phyloP scores from a whole-genome alignment of 2,888 invertebrate species.

The Anagyrus pseudococci region DNA sequence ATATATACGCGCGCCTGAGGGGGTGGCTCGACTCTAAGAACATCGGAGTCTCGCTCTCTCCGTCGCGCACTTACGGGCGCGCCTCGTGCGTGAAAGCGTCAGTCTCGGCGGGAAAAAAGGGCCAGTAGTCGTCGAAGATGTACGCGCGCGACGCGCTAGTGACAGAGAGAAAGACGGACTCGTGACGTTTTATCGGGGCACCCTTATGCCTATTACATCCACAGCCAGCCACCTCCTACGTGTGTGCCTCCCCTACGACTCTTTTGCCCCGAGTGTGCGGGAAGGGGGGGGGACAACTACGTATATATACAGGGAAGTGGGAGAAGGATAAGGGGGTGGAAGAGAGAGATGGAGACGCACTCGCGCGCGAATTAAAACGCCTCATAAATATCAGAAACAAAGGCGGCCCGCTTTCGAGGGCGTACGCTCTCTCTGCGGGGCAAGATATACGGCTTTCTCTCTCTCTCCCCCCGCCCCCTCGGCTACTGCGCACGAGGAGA shows the following conservation, averaged over 20 bases:
- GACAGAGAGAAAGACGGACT: conserved; percentile 30
- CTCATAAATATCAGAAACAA: conserved; percentile 63
- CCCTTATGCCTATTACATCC: conserved; percentile 60
- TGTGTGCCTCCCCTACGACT: conserved; percentile 35
- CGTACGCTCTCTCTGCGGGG: conserved; percentile 48
- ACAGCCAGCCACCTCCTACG: conserved; percentile 53
- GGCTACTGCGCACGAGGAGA: conserved; percentile 10
- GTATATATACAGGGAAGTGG: conserved; percentile 24
- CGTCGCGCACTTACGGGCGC: too few species aligned
- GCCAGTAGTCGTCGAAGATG: conserved; percentile 7
- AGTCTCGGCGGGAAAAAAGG: conserved; percentile 1
- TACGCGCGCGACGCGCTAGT: conserved; percentile 10
- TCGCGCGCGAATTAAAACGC: conserved; percentile 62
- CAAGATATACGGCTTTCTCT: conserved; percentile 59
- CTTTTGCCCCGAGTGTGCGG: conserved; percentile 13
- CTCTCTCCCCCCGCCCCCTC: neutral
- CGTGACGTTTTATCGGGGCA: conserved; percentile 53
- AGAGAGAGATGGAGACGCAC: conserved; percentile 51
- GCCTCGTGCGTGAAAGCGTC: neutral
- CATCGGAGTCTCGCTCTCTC: too few species aligned
- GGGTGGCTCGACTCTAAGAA: too few species aligned
- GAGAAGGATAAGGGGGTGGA: conserved; percentile 18
- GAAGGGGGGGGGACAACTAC: neutral
- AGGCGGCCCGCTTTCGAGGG: conserved; percentile 60
- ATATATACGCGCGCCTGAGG: conserved; percentile 61